A percentile compares a stretch with the other conserved stretches of the same genome.
Conservation (phyloP, 1,140 invertebrate species). For the Lerema accius region DNA sequence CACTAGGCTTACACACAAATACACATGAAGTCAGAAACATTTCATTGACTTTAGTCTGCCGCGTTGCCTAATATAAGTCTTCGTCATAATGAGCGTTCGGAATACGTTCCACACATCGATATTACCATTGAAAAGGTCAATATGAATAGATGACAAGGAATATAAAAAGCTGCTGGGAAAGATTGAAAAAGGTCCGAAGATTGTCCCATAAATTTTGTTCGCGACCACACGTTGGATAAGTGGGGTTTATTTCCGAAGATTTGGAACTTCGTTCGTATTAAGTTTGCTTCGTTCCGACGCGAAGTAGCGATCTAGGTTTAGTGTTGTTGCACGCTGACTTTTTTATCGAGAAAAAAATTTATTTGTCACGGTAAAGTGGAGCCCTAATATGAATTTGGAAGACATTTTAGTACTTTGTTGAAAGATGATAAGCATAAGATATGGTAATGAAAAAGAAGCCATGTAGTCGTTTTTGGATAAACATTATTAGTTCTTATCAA, state of each 20-base stretch:
- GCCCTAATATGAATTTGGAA: too few species aligned
- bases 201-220: conserved; percentile 72
- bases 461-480: too few species aligned
- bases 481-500: too few species aligned
- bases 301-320: conserved; percentile 11
- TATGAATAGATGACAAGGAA: conserved; percentile 63
- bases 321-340: conserved; percentile 22
- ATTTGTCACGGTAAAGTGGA: too few species aligned
- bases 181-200: conserved; percentile 64
- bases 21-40: too few species aligned
- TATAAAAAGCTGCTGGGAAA: conserved; percentile 54
- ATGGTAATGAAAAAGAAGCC: too few species aligned
- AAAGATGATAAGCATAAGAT: too few species aligned
- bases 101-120: not conserved
- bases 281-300: conserved; percentile 45
- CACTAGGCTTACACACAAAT: too few species aligned
- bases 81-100: not conserved
- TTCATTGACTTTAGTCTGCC: too few species aligned
- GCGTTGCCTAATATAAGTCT: not conserved
- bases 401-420: too few species aligned
- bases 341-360: conserved; percentile 29
- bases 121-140: conserved; percentile 41
- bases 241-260: conserved; percentile 73
- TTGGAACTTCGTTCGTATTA: conserved; percentile 54
- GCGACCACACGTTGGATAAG: conserved; percentile 67